Percentiles rank a stretch among this genome's conserved stretches.
Conservation (phyloP, 2,113 vertebrate genomes). For the Prunella himalayana region DNA sequence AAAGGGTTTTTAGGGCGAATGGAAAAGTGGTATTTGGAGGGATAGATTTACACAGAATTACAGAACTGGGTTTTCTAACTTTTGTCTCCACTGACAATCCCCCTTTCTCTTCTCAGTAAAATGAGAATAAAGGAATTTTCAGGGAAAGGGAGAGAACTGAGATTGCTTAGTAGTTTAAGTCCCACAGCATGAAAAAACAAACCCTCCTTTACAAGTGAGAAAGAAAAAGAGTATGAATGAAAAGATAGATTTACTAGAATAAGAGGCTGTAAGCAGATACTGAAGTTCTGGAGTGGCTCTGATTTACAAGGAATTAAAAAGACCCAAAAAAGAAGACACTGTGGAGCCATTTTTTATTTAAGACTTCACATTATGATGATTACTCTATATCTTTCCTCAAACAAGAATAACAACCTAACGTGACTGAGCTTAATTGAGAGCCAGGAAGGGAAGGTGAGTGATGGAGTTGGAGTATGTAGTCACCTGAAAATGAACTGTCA, state of each 20-base stretch:
- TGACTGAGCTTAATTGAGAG: background rate
- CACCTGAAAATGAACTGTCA: conserved; percentile 31
- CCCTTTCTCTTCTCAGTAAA: conserved; percentile 1
- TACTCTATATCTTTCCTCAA: background rate
- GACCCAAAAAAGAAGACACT: background rate
- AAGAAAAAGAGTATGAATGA: background rate
- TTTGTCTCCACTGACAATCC: conserved; percentile 8
- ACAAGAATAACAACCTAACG: background rate
- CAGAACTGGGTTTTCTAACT: background rate
- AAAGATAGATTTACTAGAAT: background rate
- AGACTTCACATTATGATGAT: background rate
- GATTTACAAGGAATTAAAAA: background rate
- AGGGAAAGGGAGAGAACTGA: background rate
- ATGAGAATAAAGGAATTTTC: conserved; percentile 3
- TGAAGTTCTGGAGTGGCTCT: background rate
- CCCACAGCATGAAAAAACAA: background rate
- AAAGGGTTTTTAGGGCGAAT: background rate
- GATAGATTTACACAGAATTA: background rate
- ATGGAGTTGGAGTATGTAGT: background rate
- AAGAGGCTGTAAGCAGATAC: background rate
- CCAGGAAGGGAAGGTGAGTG: background rate
- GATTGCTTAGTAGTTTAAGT: background rate
- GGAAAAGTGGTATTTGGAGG: background rate
- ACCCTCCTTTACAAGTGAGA: background rate
- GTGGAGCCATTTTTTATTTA: background rate